These are phyloP conservation scores for Pteronura brasiliensis DNA, from an alignment of 2,113 vertebrate genomes.

Conservation along the genomic window DNA sequence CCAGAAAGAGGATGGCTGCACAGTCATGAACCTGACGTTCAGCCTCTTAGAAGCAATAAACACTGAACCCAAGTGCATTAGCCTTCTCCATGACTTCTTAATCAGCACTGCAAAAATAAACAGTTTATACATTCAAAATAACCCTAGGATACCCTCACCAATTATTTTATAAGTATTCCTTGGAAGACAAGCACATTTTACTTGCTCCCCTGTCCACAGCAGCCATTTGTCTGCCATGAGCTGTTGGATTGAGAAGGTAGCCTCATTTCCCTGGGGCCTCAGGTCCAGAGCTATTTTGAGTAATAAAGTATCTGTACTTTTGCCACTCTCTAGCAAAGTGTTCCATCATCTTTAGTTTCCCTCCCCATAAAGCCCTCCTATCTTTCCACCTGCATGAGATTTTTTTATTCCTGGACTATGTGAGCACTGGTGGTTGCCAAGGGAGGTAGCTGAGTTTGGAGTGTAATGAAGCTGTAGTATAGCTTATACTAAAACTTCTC, in stretches of 20 bases:
- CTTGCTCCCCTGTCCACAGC: background rate
- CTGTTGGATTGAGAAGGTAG: background rate
- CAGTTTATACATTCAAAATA: constrained; percentile 67
- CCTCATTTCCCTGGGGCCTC: background rate
- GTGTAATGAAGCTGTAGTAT: background rate
- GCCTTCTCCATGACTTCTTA: constrained; percentile 49
- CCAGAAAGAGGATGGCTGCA: constrained; percentile 7
- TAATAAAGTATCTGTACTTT: background rate
- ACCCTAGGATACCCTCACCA: constrained; percentile 50
- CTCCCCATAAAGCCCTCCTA: background rate
- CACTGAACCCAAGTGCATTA: constrained; percentile 58
- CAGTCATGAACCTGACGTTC: constrained; percentile 11
- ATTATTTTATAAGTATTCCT: constrained; percentile 66
- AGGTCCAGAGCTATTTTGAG: background rate
- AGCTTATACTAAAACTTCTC: background rate
- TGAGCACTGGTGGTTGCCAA: too few relatives aligned
- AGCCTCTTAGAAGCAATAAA: constrained; percentile 48
- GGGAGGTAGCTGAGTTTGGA: background rate
- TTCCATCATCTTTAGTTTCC: background rate
- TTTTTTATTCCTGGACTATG: background rate
- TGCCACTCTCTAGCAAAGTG: background rate
- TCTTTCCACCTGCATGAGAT: background rate
- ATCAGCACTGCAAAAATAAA: constrained; percentile 68
- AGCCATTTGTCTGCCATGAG: background rate
- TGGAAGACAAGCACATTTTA: constrained; percentile 39